Percentiles rank a stretch among this genome's conserved stretches.
Evolutionary conservation across 2,797 vertebrate genomes (phyloP).

Genomic region (Takifugu rubripes): DNA sequence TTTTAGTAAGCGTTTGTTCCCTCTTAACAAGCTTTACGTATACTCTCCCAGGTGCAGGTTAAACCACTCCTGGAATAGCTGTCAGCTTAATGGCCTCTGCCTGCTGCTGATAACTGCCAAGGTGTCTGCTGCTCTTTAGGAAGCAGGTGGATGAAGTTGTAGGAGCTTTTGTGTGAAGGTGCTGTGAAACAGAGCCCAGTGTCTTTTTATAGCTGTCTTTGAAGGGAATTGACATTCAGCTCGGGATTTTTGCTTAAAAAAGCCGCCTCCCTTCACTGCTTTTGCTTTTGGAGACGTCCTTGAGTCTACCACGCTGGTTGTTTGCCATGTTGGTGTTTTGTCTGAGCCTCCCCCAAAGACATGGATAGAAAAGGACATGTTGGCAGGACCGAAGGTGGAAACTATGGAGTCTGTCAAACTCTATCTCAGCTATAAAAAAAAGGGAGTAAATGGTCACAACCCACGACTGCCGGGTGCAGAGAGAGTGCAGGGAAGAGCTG

Average conservation of each 20-base stretch:
- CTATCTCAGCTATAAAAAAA: slow-evolving; percentile 47
- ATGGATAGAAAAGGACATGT: slow-evolving; percentile 29
- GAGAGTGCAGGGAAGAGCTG: slow-evolving; percentile 20
- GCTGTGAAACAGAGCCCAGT: slow-evolving; percentile 47
- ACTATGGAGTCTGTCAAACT: slow-evolving; percentile 58
- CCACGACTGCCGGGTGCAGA: slow-evolving; percentile 31
- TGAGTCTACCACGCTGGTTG: slow-evolving; percentile 35
- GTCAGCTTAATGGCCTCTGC: slow-evolving; percentile 65
- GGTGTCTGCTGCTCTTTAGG: slow-evolving; percentile 47
- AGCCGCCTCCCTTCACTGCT: slow-evolving; percentile 23
- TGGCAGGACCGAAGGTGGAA: slow-evolving; percentile 32
- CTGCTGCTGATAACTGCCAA: slow-evolving; percentile 57
- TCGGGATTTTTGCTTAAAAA: slow-evolving; percentile 32
- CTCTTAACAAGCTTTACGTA: slow-evolving; percentile 43
- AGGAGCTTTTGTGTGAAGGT: slow-evolving; percentile 58
- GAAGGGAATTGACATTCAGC: slow-evolving; percentile 68
- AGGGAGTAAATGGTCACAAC: slow-evolving; percentile 34
- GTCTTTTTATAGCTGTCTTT: slow-evolving; percentile 58
- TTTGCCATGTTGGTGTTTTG: slow-evolving; percentile 33
- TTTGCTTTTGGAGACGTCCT: slow-evolving; percentile 51
- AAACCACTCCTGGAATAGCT: slow-evolving; percentile 48
- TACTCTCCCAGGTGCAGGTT: slow-evolving; percentile 51
- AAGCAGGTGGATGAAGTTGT: slow-evolving; percentile 55
- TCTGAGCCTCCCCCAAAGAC: slow-evolving; percentile 26
- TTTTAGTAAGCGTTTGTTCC: slow-evolving; percentile 41